A percentile compares a stretch with the other conserved stretches of the same genome.
These are phyloP conservation scores for Peromyscus californicus DNA, from an alignment of 2,113 vertebrate species.

Conservation along the genomic window DNA sequence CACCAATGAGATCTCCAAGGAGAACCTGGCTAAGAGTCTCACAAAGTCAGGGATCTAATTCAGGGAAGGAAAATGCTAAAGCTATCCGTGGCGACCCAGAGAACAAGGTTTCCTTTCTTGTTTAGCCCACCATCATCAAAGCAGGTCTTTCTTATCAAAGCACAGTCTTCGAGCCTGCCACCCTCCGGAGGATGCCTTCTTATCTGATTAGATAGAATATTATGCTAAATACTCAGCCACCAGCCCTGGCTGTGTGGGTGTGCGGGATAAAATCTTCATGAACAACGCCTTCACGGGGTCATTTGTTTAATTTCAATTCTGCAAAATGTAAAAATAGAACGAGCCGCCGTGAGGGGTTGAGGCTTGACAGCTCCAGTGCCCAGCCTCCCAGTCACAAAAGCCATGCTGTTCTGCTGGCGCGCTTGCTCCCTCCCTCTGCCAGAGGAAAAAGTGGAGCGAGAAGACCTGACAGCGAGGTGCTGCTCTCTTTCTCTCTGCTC, in stretches of 20 bases:
- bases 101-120: slow-evolving; percentile 34
- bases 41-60: slow-evolving; percentile 49
- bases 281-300: slow-evolving; percentile 53
- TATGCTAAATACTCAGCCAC: slow-evolving; percentile 62
- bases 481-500: not conserved
- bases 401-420: not conserved
- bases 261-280: slow-evolving; percentile 74
- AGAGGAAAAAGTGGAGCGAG: not conserved
- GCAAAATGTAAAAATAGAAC: slow-evolving; percentile 83
- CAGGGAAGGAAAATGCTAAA: not conserved
- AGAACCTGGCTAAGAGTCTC: slow-evolving; percentile 42
- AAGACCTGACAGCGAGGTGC: not conserved
- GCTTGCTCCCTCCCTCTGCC: not conserved
- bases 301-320: slow-evolving; percentile 68
- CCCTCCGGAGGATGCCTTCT: slow-evolving; percentile 31
- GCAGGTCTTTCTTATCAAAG: slow-evolving; percentile 19
- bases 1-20: slow-evolving; percentile 3
- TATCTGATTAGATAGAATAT: slow-evolving; percentile 59
- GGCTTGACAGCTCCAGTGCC: slow-evolving; percentile 57
- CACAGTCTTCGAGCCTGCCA: not conserved
- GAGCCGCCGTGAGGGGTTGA: slow-evolving; percentile 52
- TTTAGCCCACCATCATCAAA: not conserved
- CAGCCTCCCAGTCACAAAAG: slow-evolving; percentile 53
- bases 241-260: slow-evolving; percentile 36
- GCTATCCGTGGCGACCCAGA: slow-evolving; percentile 1